A percentile compares a stretch with the other conserved stretches of the same genome.
phyloP scores from a whole-genome alignment of 2,888 invertebrate genomes.

The Hypolimnas misippus region DNA sequence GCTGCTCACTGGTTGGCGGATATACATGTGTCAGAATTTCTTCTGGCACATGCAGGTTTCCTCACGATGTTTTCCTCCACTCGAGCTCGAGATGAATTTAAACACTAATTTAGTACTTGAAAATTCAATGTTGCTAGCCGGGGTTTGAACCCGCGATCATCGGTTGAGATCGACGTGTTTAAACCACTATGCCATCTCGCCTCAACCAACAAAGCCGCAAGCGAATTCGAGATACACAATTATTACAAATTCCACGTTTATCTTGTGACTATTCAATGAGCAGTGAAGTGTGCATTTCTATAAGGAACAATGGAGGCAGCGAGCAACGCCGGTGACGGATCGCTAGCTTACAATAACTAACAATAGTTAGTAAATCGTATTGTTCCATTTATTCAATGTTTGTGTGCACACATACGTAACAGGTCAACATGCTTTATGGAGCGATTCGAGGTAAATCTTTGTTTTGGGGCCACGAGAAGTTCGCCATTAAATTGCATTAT shows the following conservation, averaged over 20 bases:
- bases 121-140: too few species aligned
- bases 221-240: background rate
- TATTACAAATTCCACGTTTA: constrained; percentile 18
- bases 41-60: too few species aligned
- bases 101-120: too few species aligned
- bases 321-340: constrained; percentile 34
- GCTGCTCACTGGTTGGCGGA: too few species aligned
- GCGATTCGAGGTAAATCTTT: constrained; percentile 69
- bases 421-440: constrained; percentile 64
- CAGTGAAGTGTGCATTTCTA: constrained; percentile 35
- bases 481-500: background rate
- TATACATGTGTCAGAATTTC: too few species aligned
- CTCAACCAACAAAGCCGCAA: constrained; percentile 4
- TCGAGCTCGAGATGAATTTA: too few species aligned
- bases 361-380: constrained; percentile 43
- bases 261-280: constrained; percentile 25
- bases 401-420: constrained; percentile 52
- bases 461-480: constrained; percentile 48
- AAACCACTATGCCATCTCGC: too few species aligned
- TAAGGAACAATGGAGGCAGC: constrained; percentile 35
- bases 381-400: constrained; percentile 39
- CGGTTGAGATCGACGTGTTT: too few species aligned
- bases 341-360: constrained; percentile 41
- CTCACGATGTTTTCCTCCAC: too few species aligned
- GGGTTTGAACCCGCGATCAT: too few species aligned